Percentiles rank a stretch among this genome's conserved stretches.
Evolutionary conservation across 2,797 vertebrate genomes (phyloP).

Genomic region (Natrix natrix): DNA sequence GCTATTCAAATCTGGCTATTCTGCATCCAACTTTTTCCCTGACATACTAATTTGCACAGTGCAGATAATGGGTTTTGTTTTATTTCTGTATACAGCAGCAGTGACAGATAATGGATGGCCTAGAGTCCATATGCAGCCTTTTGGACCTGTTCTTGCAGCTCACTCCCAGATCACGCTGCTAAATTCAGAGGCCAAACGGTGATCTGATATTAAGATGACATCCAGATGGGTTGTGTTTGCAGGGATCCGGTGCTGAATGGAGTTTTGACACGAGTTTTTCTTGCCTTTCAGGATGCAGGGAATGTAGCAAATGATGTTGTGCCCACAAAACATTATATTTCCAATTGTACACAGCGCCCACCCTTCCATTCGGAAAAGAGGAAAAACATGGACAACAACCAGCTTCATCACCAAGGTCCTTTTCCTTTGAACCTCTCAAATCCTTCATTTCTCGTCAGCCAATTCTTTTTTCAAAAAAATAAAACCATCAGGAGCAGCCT

Average conservation of each 20-base stretch:
- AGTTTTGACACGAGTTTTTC: background rate
- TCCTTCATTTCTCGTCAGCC: background rate
- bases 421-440: background rate
- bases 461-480: background rate
- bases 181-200: background rate
- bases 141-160: background rate
- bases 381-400: background rate
- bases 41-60: background rate
- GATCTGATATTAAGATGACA: background rate
- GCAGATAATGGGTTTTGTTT: background rate
- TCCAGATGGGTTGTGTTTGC: background rate
- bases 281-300: background rate
- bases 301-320: background rate
- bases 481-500: background rate
- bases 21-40: background rate
- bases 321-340: background rate
- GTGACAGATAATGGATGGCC: background rate
- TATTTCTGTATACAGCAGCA: background rate
- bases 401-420: background rate
- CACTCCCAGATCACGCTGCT: background rate
- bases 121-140: background rate
- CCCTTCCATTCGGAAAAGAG: background rate
- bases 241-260: background rate
- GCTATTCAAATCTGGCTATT: background rate
- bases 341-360: background rate